Evolutionary conservation across 2,888 invertebrate genomes (phyloP), one percentile per base, ranked within the genome.

Genomic region (Chirona hameri): DNA sequence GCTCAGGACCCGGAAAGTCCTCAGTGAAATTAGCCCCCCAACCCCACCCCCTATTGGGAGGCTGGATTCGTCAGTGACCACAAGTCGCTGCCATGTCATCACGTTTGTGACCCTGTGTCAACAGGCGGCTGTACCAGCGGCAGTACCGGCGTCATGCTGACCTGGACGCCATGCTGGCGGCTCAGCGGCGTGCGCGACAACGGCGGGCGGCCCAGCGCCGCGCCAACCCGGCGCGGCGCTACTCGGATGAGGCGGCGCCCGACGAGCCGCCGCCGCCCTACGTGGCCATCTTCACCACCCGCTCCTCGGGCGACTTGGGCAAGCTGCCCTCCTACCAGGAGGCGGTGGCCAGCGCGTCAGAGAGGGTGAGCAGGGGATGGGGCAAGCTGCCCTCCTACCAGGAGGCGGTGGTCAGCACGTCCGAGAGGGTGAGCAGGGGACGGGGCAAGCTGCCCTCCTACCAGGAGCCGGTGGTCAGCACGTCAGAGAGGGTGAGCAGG

Each of bases 181-280:
- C 69, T 27, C 69, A 29, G n/a, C 69, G 29, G 12, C 69, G 9
- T 3, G 69, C 69, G 69, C 12, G 14, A 12, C 29, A n/a, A 46
- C 76, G 27, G 46, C 1, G 5, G 18, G 14, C 18, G 72, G 18
- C 29, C 31, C 72, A n/a, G 14, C 72, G 46, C 24, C 24, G 24
- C 24, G 21, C 0, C 1, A 5, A 39, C 46, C 21, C 24, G 4
- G 12, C 39, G 46, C 76, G 76, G 10, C 76, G 76, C 39, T 76
- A 76, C 76, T 76, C 76, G 46, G 76, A 76, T 24, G 27, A 76
- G 76, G 46, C 39, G 21, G 76, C 39, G 76, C 76, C 76, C 7
- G 46, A 76, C 76, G 76, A 76, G 76, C 76, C 76, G 76, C 76
- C 76, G 76, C 76, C 76, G 39, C 76, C 76, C 24, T 76, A 76